Base-by-base conservation (phyloP, 2,797 vertebrate species). In the Melanotaenia pygmaea region DNA sequence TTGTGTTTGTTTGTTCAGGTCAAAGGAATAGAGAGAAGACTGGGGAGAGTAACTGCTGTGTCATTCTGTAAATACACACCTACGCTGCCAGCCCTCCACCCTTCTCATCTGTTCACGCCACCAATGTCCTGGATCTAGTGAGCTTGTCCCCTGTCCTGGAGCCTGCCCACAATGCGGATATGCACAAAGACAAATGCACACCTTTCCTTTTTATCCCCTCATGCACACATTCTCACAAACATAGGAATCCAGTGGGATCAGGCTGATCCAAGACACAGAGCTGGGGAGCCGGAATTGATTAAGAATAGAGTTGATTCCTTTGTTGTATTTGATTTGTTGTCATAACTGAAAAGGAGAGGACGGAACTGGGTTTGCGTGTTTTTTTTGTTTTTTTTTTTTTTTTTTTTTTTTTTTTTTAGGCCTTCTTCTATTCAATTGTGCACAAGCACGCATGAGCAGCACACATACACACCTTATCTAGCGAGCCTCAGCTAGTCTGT, bases 21-120 rank as follows among this genome's bases (percentile, higher is more conserved):
- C 97, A 98, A 89, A 97, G 98, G 92, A 99, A 99, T 85, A 95
- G 97, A 87, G 98, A 99, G 94, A 99, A 99, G 95, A 99, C 97
- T 47, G 96, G 97, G 81, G 97, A 99, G 93, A 98, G 97, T 92
- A 98, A 99, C 94, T 99, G 98, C 93, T 99, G 98, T 92, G 96
- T 99, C 86, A 99, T 99, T 92, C 97, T 99, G 95, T 99, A 96
- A 95, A 93, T 86, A 80, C 85, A 77, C 84, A 77, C 80, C 88
- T 74, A 91, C 59, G 77, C 91, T 91, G 82, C 88, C 83, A 87
- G 88, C 79, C 77, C 75, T 70, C 81, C 82, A 71, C 63, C 86
- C 64, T 68, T 61, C 76, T 78, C 74, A 71, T 84, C 76, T 35
- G 54, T 83, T 81, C 77, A 81, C 22, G 3, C 69, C 85, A 70